A percentile compares a stretch with the other conserved stretches of the same genome.
phyloP scores from a whole-genome alignment of 37 sponge, comb jelly and placozoan species.

The Spongilla lacustris region DNA sequence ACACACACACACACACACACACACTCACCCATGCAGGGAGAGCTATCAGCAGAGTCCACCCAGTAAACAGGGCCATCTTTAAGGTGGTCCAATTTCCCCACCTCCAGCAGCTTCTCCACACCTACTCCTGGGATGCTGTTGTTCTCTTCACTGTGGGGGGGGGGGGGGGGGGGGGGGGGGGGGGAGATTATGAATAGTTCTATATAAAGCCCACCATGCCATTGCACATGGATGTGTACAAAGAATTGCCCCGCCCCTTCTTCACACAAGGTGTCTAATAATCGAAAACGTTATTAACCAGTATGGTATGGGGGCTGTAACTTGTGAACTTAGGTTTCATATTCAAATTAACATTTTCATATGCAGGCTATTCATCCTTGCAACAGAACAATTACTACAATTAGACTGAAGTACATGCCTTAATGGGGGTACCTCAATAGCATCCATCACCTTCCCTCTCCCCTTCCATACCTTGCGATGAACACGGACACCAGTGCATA shows the following conservation, averaged over 20 bases:
- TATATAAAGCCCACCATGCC: background rate
- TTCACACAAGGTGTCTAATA: too few relatives aligned
- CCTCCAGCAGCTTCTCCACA: constrained; percentile 70
- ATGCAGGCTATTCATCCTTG: too few relatives aligned
- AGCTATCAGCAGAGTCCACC: constrained; percentile 77
- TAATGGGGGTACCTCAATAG: background rate
- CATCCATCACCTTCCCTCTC: background rate
- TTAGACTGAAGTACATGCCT: too few relatives aligned
- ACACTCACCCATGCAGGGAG: constrained; percentile 70
- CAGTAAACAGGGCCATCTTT: constrained; percentile 76
- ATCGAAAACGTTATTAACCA: too few relatives aligned
- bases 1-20: background rate
- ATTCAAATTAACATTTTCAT: too few relatives aligned
- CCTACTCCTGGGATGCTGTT: constrained; percentile 66
- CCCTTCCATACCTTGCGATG: constrained; percentile 62
- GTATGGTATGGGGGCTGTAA: too few relatives aligned
- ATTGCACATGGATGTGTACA: too few relatives aligned
- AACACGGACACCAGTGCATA: constrained; percentile 67
- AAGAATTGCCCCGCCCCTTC: too few relatives aligned
- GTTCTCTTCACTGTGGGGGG: constrained; percentile 71
- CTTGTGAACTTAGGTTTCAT: too few relatives aligned
- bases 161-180: background rate
- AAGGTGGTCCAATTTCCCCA: constrained; percentile 64
- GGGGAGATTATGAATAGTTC: background rate
- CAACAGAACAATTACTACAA: too few relatives aligned